These are phyloP conservation scores for Melanotaenia pygmaea DNA, from an alignment of 2,797 vertebrate genomes.

Conservation along the genomic window DNA sequence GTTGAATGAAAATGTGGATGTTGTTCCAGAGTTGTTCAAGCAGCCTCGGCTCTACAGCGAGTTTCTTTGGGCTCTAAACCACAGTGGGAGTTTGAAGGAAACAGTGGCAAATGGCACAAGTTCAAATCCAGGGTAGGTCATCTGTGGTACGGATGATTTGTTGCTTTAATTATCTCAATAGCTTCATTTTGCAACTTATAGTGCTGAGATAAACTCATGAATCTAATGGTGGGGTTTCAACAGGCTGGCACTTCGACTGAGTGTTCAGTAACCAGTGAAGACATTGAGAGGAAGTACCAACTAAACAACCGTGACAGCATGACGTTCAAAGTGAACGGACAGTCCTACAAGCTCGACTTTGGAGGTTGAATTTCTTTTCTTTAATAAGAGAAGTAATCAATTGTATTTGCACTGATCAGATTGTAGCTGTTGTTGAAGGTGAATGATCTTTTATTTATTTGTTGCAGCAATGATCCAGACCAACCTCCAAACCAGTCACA, in stretches of 20 bases:
- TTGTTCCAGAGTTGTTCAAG: constrained; percentile 22
- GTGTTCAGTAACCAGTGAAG: constrained; percentile 58
- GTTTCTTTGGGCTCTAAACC: constrained; percentile 9
- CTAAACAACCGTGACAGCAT: constrained; percentile 30
- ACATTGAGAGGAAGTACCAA: constrained; percentile 72
- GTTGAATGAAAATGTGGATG: background rate
- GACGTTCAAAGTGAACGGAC: constrained; percentile 43
- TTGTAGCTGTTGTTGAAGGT: background rate
- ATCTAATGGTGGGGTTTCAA: background rate
- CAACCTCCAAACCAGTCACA: constrained; percentile 31
- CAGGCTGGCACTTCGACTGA: constrained; percentile 31
- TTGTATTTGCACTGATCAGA: background rate
- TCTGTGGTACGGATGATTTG: no score
- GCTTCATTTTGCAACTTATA: no score
- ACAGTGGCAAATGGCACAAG: constrained; percentile 39
- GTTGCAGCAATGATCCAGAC: constrained; percentile 74
- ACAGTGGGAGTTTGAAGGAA: constrained; percentile 75
- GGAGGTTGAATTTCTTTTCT: constrained; percentile 52
- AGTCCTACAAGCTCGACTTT: constrained; percentile 68
- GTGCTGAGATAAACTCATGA: background rate
- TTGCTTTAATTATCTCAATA: no score
- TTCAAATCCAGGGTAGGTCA: background rate
- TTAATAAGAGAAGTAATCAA: background rate
- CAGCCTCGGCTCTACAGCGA: rapidly evolving
- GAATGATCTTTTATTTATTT: background rate